These are phyloP conservation scores for Pseudocheirus occidentalis DNA, from an alignment of 2,797 vertebrate genomes.

Conservation along the genomic window DNA sequence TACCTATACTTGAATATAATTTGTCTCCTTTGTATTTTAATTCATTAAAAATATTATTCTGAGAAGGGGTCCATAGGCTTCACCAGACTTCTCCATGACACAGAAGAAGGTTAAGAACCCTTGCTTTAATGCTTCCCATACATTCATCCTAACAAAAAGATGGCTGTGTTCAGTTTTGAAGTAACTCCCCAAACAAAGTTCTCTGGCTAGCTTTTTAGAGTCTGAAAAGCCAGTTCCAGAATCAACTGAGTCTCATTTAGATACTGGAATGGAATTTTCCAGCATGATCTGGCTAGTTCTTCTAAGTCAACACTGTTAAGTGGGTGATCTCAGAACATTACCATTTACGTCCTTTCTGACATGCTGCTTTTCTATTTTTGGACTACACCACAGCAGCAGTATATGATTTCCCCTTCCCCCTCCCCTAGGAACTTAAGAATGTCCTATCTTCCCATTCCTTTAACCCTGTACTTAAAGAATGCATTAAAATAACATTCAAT, in stretches of 20 bases:
- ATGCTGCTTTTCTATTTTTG: not conserved
- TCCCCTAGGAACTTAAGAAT: not conserved
- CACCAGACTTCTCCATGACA: not conserved
- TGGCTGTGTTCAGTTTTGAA: not conserved
- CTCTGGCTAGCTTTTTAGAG: not conserved
- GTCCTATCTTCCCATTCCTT: not conserved
- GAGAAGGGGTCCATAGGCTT: not conserved
- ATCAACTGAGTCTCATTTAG: not conserved
- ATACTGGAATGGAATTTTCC: not conserved
- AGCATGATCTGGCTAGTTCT: not conserved
- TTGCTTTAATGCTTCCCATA: not conserved
- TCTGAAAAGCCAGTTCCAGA: not conserved
- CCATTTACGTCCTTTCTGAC: constrained; percentile 1
- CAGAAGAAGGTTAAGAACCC: not conserved
- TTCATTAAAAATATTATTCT: not conserved
- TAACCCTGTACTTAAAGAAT: not conserved
- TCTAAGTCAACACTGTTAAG: not conserved
- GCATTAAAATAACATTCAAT: not conserved
- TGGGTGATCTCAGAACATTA: constrained; percentile 2
- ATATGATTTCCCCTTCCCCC: not conserved
- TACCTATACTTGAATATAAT: not conserved
- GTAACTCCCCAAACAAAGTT: not conserved
- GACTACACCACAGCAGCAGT: not conserved
- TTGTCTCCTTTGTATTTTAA: not conserved
- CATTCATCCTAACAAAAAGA: not conserved